A percentile compares a stretch with the other conserved stretches of the same genome.
Evolutionary conservation across 2,113 vertebrate species (phyloP).

Genomic region (Ascaphus truei): DNA sequence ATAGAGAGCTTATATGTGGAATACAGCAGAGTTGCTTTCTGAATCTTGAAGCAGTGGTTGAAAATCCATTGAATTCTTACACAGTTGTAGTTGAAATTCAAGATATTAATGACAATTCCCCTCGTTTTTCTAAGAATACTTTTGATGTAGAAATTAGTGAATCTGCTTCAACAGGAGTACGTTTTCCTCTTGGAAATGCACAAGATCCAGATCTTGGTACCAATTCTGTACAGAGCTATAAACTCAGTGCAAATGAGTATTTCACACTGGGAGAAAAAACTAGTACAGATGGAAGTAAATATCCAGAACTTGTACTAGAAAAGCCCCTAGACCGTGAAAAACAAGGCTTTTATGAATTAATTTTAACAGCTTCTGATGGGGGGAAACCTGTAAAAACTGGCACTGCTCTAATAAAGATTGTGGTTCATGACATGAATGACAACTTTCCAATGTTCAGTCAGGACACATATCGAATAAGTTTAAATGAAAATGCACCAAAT

Average conservation of each 20-base stretch:
- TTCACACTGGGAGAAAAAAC: conserved; percentile 53
- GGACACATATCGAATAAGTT: conserved; percentile 43
- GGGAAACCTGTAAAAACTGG: conserved; percentile 62
- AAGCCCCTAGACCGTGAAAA: conserved; percentile 63
- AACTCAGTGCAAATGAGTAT: conserved; percentile 49
- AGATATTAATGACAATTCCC: conserved; percentile 71
- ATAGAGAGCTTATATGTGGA: conserved; percentile 46
- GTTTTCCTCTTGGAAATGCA: conserved; percentile 48
- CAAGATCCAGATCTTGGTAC: conserved; percentile 56
- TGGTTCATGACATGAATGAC: conserved; percentile 65
- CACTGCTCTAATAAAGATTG: conserved; percentile 53
- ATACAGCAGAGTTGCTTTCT: conserved; percentile 51
- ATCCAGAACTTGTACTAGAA: conserved; percentile 59
- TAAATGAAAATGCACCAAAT: conserved; percentile 50
- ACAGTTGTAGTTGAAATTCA: conserved; percentile 55
- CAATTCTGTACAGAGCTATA: conserved; percentile 66
- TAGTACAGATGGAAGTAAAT: conserved; percentile 48
- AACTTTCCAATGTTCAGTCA: conserved; percentile 61
- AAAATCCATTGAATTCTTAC: conserved; percentile 67
- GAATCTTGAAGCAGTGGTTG: conserved; percentile 59
- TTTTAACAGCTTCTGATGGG: conserved; percentile 64
- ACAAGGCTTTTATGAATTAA: conserved; percentile 43
- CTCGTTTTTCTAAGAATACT: conserved; percentile 47
- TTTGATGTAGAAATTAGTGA: conserved; percentile 57
- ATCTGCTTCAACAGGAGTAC: conserved; percentile 46